Evolutionary conservation across 2,797 vertebrate genomes (phyloP).

Genomic region (Tarsius wallacei): DNA sequence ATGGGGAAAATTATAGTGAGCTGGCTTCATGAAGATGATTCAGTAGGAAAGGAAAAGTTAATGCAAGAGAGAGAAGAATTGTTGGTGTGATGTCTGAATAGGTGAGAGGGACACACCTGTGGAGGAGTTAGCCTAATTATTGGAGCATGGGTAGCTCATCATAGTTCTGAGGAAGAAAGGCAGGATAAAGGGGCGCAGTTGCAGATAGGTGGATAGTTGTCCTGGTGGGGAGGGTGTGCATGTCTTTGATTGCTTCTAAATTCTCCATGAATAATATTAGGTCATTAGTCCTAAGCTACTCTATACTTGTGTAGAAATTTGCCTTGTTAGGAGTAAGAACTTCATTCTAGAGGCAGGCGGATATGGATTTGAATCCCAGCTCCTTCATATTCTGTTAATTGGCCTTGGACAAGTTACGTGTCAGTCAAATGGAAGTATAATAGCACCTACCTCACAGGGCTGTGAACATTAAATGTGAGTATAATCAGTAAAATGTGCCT

Average conservation of each 20-base stretch:
- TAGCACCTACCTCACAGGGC: background rate
- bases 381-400: background rate
- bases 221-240: background rate
- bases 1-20: background rate
- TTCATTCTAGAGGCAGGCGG: background rate
- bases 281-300: background rate
- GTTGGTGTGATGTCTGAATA: background rate
- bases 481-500: background rate
- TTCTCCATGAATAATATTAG: background rate
- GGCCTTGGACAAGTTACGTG: background rate
- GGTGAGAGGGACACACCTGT: background rate
- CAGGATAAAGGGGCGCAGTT: background rate
- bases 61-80: background rate
- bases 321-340: background rate
- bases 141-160: background rate
- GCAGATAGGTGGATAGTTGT: background rate
- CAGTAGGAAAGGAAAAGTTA: background rate
- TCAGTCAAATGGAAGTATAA: background rate
- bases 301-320: background rate
- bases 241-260: background rate
- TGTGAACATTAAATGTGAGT: background rate
- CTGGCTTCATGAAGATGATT: background rate
- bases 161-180: background rate
- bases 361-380: background rate
- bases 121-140: background rate